Evolutionary conservation across 2,888 invertebrate species (phyloP).

Genomic region (Ophraella communa): DNA sequence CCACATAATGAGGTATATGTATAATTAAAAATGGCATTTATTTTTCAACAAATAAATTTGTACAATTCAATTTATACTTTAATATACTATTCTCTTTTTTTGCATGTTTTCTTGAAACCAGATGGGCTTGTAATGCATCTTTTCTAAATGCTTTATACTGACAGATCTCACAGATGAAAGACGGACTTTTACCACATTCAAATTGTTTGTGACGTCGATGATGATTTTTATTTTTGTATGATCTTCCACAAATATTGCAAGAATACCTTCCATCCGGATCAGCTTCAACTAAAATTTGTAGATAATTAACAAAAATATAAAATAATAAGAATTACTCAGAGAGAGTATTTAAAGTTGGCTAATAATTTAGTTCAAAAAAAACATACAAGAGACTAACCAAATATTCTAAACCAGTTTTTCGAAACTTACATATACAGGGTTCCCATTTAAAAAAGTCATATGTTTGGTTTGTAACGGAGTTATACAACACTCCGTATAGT

Average conservation of each 20-base stretch:
- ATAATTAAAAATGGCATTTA: background rate
- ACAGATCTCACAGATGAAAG: constrained; percentile 26
- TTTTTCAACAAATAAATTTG: background rate
- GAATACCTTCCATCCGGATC: constrained; percentile 6
- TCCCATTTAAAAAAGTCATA: too few relatives aligned
- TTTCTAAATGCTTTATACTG: constrained; percentile 38
- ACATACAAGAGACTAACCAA: too few relatives aligned
- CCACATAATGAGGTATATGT: too few relatives aligned
- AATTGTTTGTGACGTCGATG: constrained; percentile 29
- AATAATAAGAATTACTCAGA: too few relatives aligned
- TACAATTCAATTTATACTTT: background rate
- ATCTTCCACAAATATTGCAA: constrained; percentile 32
- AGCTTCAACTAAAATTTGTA: constrained; percentile 9
- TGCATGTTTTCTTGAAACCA: constrained; percentile 8
- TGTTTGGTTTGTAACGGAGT: too few relatives aligned
- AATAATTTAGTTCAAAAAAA: too few relatives aligned
- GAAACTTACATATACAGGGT: too few relatives aligned
- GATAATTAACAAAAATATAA: background rate
- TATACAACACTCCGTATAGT: too few relatives aligned
- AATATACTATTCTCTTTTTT: background rate
- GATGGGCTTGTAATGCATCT: constrained; percentile 20
- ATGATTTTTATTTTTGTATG: constrained; percentile 31
- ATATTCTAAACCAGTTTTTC: too few relatives aligned
- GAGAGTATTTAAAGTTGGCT: too few relatives aligned
- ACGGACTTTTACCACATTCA: constrained; percentile 33